Percentiles rank a stretch among this genome's conserved stretches.
These are phyloP conservation scores for Lasioglossum albipes DNA, from an alignment of 1,140 invertebrate species.

Conservation along the genomic window DNA sequence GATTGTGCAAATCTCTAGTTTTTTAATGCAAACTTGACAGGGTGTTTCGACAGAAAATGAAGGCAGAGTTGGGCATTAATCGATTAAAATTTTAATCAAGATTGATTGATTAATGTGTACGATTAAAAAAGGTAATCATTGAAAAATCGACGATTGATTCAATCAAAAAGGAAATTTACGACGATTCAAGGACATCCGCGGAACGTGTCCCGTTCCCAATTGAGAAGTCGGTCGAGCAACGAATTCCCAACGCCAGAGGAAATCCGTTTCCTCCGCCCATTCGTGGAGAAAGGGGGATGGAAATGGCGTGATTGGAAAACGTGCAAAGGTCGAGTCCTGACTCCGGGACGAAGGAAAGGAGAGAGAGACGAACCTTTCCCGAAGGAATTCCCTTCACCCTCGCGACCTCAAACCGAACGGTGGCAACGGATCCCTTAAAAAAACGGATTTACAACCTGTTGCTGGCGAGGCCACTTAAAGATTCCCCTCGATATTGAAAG, in stretches of 20 bases:
- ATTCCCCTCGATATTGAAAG: slow-evolving; percentile 81
- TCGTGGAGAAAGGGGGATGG: slow-evolving; percentile 47
- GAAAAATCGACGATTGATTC: no score
- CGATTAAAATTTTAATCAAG: no score
- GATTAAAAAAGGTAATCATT: no score
- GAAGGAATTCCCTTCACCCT: slow-evolving; percentile 77
- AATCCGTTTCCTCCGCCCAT: slow-evolving; percentile 60
- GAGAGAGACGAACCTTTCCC: slow-evolving; percentile 59
- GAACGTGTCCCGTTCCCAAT: slow-evolving; percentile 21
- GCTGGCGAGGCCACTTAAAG: slow-evolving; percentile 78
- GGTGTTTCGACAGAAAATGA: no score
- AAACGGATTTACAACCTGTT: slow-evolving; percentile 81
- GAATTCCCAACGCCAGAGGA: slow-evolving; percentile 55
- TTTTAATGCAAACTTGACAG: no score
- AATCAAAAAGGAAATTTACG: not conserved
- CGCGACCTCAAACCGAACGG: slow-evolving; percentile 76
- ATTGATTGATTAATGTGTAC: no score
- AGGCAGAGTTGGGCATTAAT: no score
- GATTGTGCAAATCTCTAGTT: no score
- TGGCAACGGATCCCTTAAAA: slow-evolving; percentile 74
- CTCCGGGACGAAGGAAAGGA: slow-evolving; percentile 50
- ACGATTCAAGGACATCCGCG: not conserved
- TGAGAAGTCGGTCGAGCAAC: slow-evolving; percentile 25
- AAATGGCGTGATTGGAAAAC: slow-evolving; percentile 77
- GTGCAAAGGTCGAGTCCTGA: slow-evolving; percentile 67